Base-by-base conservation (phyloP, 2,797 vertebrate genomes). In the Mionectes olivaceus region DNA sequence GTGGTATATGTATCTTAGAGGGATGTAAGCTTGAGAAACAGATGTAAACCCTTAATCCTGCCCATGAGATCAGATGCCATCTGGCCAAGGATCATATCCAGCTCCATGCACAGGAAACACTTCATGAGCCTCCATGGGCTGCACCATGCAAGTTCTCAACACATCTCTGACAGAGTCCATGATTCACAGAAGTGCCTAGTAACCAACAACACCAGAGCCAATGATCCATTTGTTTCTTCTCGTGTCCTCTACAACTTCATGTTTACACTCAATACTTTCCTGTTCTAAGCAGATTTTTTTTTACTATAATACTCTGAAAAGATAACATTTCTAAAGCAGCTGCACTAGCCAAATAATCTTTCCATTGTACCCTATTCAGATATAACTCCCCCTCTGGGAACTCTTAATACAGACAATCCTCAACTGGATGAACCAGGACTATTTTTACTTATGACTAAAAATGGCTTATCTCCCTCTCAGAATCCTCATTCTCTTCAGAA, bases 1-100 rank as follows among this genome's bases (percentile, higher is more conserved):
- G 24, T 2, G 1, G 6, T 63, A 5, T 17, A 8, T 2, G 1
- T 35, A 35, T 28, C 37, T 37, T 43, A 7, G 1, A 23, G 7
- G 22, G n/a, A 41, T 6, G 15, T 13, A 37, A 43, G 7, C n/a
- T 43, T 53, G 53, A 75, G 46, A 81, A 80, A 83, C 4, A 41
- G 21, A 56, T 2, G 1, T 22, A 64, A 83, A 75, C 32, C 23
- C 39, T 85, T 30, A 18, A 18, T 19, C 32, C 33, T 60, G 21
- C 25, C 79, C n/a, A 5, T 8, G 18, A 70, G 43, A 49, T n/a
- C 56, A 61, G 76, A 71, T 41, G 37, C 25, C 60, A 49, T 55
- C 50, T 61, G 43, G 53, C 33, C 71, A 76, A 76, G 30, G 60
- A 59, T 49, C 60, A 85, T 27, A 79, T 7, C 28, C 53, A 85